Evolutionary conservation across 2,113 vertebrate species (phyloP).

Genomic region (Antennarius striatus): DNA sequence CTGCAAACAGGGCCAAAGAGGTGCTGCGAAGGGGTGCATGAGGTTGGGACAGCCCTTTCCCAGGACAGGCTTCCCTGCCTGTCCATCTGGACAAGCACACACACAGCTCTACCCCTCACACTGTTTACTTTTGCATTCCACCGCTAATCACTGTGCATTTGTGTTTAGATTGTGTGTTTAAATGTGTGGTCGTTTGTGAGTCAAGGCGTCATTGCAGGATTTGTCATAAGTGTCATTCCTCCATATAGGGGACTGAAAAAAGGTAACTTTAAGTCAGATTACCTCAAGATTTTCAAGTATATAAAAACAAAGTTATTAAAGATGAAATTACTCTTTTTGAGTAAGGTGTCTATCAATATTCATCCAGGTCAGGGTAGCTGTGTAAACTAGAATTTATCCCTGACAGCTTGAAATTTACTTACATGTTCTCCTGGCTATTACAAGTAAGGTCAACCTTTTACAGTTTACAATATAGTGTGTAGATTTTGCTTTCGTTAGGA

Average conservation of each 20-base stretch:
- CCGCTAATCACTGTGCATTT: conserved; percentile 42
- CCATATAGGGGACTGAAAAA: too few species aligned
- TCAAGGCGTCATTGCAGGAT: conserved; percentile 37
- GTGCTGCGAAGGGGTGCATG: conserved; percentile 48
- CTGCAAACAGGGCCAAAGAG: conserved; percentile 52
- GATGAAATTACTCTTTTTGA: too few species aligned
- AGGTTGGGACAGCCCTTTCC: conserved; percentile 59
- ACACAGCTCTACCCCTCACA: conserved; percentile 53
- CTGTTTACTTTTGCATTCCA: conserved; percentile 73
- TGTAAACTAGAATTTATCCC: too few species aligned
- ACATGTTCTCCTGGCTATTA: too few species aligned
- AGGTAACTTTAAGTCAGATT: too few species aligned
- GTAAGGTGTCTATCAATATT: too few species aligned
- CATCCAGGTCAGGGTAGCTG: too few species aligned
- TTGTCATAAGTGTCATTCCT: conserved; percentile 14
- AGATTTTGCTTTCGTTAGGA: conserved; percentile 23
- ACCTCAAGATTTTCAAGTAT: too few species aligned
- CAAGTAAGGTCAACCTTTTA: neutral
- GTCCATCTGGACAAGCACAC: conserved; percentile 76
- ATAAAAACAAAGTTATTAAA: too few species aligned
- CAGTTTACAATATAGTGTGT: conserved; percentile 18
- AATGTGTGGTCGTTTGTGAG: conserved; percentile 32
- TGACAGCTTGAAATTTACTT: too few species aligned
- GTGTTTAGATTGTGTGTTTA: conserved; percentile 33
- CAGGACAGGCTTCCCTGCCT: conserved; percentile 69